A percentile compares a stretch with the other conserved stretches of the same genome.
phyloP scores from a whole-genome alignment of 1,140 invertebrate species.

The Macrotrachela quadricornifera region DNA sequence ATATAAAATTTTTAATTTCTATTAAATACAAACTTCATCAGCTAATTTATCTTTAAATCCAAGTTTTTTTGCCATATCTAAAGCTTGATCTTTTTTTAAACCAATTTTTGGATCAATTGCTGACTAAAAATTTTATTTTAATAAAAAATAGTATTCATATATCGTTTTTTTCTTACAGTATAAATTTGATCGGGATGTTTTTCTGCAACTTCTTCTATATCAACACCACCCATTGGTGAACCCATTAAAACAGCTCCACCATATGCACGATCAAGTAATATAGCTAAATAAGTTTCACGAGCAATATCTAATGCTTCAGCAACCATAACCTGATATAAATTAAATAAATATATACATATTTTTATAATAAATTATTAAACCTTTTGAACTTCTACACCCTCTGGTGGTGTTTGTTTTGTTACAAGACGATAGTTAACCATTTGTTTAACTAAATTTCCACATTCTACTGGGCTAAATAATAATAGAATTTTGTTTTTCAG shows the following conservation, averaged over 20 bases:
- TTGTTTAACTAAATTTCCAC: slow-evolving; percentile 45
- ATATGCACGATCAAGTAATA: slow-evolving; percentile 64
- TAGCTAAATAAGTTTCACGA: slow-evolving; percentile 86
- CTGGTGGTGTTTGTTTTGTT: slow-evolving; percentile 83
- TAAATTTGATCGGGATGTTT: slow-evolving; percentile 73
- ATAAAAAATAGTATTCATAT: background rate
- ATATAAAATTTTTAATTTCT: background rate
- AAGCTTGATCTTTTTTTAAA: background rate
- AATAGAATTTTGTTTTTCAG: background rate
- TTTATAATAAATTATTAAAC: slow-evolving; percentile 13
- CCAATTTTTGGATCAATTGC: slow-evolving; percentile 1
- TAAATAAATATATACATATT: background rate
- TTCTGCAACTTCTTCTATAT: slow-evolving; percentile 90
- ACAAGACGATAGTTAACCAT: slow-evolving; percentile 80
- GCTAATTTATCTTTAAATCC: slow-evolving; percentile 1
- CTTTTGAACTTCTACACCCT: slow-evolving; percentile 75
- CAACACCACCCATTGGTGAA: slow-evolving; percentile 80
- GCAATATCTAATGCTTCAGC: slow-evolving; percentile 89
- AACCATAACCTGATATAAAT: slow-evolving; percentile 54
- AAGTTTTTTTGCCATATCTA: slow-evolving; percentile 9
- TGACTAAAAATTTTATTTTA: background rate
- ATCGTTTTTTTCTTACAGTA: slow-evolving; percentile 39
- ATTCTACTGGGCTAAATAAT: slow-evolving; percentile 24
- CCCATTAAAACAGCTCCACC: slow-evolving; percentile 47
- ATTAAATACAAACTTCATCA: background rate